phyloP scores from a whole-genome alignment of 2,888 invertebrate genomes.

The Lamellibrachia columna region DNA sequence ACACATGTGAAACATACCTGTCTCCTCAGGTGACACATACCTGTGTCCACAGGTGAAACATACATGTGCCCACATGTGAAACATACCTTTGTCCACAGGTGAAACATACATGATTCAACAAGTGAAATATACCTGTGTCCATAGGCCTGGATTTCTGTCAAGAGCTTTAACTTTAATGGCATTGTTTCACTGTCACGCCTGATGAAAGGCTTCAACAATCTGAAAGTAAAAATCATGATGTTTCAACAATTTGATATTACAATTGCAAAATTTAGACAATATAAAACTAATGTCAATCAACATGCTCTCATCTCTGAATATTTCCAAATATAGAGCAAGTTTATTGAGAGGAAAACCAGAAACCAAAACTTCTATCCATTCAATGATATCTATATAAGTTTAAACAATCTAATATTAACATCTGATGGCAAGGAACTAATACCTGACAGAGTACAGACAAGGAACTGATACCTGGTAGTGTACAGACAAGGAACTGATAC shows the following conservation, averaged over 20 bases:
- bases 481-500: too few relatives aligned
- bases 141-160: conserved; percentile 72
- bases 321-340: too few relatives aligned
- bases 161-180: conserved; percentile 79
- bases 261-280: too few relatives aligned
- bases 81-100: conserved; percentile 65
- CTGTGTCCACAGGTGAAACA: too few relatives aligned
- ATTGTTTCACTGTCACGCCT: conserved; percentile 74
- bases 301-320: too few relatives aligned
- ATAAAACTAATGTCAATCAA: too few relatives aligned
- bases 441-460: neutral
- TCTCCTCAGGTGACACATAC: conserved; percentile 62
- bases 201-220: conserved; percentile 84
- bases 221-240: conserved; percentile 47
- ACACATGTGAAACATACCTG: conserved; percentile 38
- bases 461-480: too few relatives aligned
- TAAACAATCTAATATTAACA: neutral
- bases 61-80: too few relatives aligned
- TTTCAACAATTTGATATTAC: neutral
- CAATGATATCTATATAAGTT: too few relatives aligned
- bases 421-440: neutral
- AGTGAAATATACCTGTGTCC: conserved; percentile 57
- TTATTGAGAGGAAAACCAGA: too few relatives aligned
- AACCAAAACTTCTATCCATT: too few relatives aligned
- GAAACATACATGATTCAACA: too few relatives aligned